A percentile compares a stretch with the other conserved stretches of the same genome.
Evolutionary conservation across 2,797 vertebrate genomes (phyloP).

Genomic region (Hafferia zeledoni): DNA sequence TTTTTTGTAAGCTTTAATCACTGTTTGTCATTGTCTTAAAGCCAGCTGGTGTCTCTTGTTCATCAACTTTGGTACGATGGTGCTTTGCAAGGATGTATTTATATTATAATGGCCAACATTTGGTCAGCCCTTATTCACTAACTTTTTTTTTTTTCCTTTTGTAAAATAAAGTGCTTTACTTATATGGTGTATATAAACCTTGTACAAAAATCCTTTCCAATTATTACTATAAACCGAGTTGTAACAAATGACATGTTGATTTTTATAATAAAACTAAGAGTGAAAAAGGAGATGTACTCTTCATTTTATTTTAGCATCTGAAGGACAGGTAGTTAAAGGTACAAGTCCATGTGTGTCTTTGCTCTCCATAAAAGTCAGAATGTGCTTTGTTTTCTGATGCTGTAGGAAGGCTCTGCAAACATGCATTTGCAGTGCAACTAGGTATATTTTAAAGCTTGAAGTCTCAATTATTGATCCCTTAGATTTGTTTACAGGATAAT

Average conservation of each 20-base stretch:
- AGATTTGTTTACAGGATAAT: background rate
- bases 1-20: constrained; percentile 86
- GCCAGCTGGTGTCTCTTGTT: constrained; percentile 76
- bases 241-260: constrained; percentile 93
- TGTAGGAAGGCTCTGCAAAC: background rate
- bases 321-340: background rate
- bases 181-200: constrained; percentile 86
- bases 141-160: constrained; percentile 60
- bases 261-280: constrained; percentile 94
- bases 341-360: background rate
- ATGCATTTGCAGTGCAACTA: background rate
- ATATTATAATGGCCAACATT: constrained; percentile 90
- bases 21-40: constrained; percentile 77
- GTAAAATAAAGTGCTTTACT: constrained; percentile 89
- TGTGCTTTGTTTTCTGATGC: background rate
- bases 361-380: background rate
- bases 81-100: constrained; percentile 90
- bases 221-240: constrained; percentile 89
- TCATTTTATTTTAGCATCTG: background rate
- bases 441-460: background rate
- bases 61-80: constrained; percentile 80
- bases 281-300: constrained; percentile 67
- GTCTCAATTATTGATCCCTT: background rate
- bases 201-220: constrained; percentile 88
- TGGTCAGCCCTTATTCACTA: constrained; percentile 84